A percentile compares a stretch with the other conserved stretches of the same genome.
Evolutionary conservation across 2,113 vertebrate species (phyloP).

Genomic region (Gila orcuttii): DNA sequence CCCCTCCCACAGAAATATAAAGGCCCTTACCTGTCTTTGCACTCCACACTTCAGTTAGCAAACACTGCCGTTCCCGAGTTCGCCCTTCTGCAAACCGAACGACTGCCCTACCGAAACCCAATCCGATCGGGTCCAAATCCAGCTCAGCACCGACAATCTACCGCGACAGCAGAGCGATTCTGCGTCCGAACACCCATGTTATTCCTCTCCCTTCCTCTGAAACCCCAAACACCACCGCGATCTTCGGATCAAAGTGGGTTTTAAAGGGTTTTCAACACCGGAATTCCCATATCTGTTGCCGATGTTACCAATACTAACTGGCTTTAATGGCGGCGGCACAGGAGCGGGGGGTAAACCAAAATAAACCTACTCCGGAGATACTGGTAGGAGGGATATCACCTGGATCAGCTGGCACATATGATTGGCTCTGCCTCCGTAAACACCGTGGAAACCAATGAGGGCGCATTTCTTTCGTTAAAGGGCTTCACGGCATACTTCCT

Average conservation of each 20-base stretch:
- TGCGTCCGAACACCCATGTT: slow-evolving; percentile 41
- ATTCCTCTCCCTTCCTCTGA: slow-evolving; percentile 67
- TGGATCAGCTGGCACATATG: slow-evolving; percentile 65
- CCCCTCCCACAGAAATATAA: background rate
- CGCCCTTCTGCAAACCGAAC: slow-evolving; percentile 36
- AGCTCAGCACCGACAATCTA: slow-evolving; percentile 59
- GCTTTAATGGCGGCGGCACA: slow-evolving; percentile 75
- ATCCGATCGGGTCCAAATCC: slow-evolving; percentile 67
- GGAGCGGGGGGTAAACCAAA: slow-evolving; percentile 66
- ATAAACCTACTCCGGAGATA: slow-evolving; percentile 62
- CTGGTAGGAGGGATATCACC: slow-evolving; percentile 75
- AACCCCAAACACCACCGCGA: slow-evolving; percentile 50
- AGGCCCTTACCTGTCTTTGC: slow-evolving; percentile 69
- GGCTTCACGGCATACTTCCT: slow-evolving; percentile 58
- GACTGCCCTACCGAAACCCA: slow-evolving; percentile 62
- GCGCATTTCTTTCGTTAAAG: slow-evolving; percentile 70
- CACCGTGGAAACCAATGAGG: slow-evolving; percentile 67
- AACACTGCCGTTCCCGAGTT: slow-evolving; percentile 60
- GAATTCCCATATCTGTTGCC: slow-evolving; percentile 62
- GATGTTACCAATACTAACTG: slow-evolving; percentile 48
- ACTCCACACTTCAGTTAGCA: slow-evolving; percentile 65
- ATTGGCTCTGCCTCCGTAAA: slow-evolving; percentile 71
- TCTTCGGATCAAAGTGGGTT: slow-evolving; percentile 51
- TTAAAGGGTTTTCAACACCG: slow-evolving; percentile 67
- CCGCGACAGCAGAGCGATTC: slow-evolving; percentile 5